A percentile compares a stretch with the other conserved stretches of the same genome.
Conservation (phyloP, 2,113 vertebrate species). For the Sylvietta virens region DNA sequence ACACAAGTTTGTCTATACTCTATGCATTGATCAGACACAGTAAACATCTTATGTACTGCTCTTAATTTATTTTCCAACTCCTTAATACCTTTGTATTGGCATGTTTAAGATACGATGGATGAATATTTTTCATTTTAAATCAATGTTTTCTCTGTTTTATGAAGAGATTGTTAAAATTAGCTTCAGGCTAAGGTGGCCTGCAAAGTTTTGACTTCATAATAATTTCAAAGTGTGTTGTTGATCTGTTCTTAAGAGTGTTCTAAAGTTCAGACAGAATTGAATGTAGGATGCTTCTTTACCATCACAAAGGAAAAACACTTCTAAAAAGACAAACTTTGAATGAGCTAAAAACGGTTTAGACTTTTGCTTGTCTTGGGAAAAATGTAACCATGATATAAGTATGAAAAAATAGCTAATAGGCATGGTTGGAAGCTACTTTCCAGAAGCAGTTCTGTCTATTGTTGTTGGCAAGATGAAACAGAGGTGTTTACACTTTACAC, state of each 20-base stretch:
- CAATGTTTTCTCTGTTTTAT: neutral
- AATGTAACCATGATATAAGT: neutral
- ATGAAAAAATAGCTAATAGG: neutral
- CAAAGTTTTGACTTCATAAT: neutral
- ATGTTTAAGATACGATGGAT: neutral
- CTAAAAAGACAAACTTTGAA: neutral
- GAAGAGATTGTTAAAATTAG: neutral
- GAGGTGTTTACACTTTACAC: neutral
- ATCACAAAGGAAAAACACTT: neutral
- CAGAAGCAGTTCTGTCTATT: neutral
- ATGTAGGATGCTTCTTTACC: neutral
- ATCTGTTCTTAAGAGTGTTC: neutral
- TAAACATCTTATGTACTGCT: neutral
- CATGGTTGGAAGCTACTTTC: neutral
- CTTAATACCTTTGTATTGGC: neutral
- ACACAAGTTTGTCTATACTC: neutral
- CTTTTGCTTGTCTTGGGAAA: neutral
- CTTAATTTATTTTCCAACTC: neutral
- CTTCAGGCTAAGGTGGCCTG: neutral
- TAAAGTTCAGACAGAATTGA: neutral
- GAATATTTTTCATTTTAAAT: neutral
- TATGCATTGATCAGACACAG: neutral
- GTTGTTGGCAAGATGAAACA: neutral
- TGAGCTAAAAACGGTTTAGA: neutral
- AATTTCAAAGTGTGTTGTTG: neutral